Conservation (phyloP, 1,140 invertebrate genomes). For the Lepidurus packardi region DNA sequence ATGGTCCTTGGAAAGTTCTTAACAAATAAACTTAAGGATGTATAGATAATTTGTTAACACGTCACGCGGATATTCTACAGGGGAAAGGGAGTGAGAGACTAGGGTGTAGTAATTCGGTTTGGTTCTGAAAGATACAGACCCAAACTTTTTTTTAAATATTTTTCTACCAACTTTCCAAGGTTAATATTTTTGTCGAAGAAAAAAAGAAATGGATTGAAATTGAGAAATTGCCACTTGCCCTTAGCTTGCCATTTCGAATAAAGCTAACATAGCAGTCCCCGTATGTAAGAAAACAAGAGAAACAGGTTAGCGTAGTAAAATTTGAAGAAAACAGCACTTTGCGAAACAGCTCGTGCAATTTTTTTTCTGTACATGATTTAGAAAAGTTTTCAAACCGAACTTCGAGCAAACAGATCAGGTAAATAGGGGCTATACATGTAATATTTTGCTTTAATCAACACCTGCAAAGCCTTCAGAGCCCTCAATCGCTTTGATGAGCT, state of each 20-base stretch:
- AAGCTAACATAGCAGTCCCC: neutral
- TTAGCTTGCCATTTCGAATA: neutral
- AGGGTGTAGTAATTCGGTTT: neutral
- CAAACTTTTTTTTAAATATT: neutral
- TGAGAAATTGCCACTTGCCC: slow-evolving; percentile 4
- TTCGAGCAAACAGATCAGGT: slow-evolving; percentile 5
- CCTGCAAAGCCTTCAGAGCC: slow-evolving; percentile 96
- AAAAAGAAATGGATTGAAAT: neutral
- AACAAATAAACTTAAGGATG: neutral
- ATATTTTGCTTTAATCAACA: slow-evolving; percentile 69
- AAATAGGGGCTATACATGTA: slow-evolving; percentile 11
- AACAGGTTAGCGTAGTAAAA: neutral
- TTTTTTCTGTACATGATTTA: slow-evolving; percentile 8
- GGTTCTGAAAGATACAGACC: neutral
- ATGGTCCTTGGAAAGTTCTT: neutral
- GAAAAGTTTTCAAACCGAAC: slow-evolving; percentile 4
- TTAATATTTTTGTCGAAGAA: neutral
- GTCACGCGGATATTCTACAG: neutral
- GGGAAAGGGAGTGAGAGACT: neutral
- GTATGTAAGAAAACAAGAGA: neutral
- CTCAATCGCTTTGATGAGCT: slow-evolving; percentile 94
- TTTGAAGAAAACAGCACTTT: neutral
- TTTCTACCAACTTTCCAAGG: neutral
- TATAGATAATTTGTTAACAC: neutral
- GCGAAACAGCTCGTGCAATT: neutral